These are phyloP conservation scores for Sula dactylatra DNA, from an alignment of 2,113 vertebrate genomes.

Conservation along the genomic window DNA sequence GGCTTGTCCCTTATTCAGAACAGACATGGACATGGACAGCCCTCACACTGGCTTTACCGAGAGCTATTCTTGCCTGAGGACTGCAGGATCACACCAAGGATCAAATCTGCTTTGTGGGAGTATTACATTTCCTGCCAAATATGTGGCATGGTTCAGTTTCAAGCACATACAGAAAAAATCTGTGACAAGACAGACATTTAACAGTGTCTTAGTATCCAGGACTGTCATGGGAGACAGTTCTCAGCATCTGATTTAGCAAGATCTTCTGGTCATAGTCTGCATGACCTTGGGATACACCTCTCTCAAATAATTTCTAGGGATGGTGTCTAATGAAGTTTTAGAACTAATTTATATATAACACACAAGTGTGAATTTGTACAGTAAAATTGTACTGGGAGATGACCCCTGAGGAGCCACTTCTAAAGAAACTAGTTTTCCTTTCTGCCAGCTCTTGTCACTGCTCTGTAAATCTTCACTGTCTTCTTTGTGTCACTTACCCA, in stretches of 20 bases:
- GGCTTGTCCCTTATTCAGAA: background rate
- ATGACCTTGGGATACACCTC: background rate
- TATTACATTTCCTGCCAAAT: slow-evolving; percentile 52
- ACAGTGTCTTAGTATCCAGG: slow-evolving; percentile 6
- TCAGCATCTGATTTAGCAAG: background rate
- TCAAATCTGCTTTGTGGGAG: slow-evolving; percentile 43
- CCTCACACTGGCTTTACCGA: background rate
- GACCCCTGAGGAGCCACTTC: background rate
- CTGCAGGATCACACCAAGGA: slow-evolving; percentile 5
- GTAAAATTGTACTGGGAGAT: background rate
- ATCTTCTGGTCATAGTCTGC: background rate
- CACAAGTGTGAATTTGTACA: background rate
- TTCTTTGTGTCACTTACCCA: background rate
- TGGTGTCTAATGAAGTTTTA: background rate
- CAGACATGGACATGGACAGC: background rate
- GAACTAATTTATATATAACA: background rate
- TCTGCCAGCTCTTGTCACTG: background rate
- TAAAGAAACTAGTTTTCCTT: background rate
- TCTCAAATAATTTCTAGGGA: background rate
- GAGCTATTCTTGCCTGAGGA: background rate
- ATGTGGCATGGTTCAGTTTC: slow-evolving; percentile 35
- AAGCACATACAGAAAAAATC: slow-evolving; percentile 12
- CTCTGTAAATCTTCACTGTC: background rate
- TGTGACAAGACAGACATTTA: slow-evolving; percentile 32
- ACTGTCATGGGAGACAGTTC: background rate